Base-by-base conservation (phyloP, 1,140 invertebrate genomes). In the Ceratina calcarata region DNA sequence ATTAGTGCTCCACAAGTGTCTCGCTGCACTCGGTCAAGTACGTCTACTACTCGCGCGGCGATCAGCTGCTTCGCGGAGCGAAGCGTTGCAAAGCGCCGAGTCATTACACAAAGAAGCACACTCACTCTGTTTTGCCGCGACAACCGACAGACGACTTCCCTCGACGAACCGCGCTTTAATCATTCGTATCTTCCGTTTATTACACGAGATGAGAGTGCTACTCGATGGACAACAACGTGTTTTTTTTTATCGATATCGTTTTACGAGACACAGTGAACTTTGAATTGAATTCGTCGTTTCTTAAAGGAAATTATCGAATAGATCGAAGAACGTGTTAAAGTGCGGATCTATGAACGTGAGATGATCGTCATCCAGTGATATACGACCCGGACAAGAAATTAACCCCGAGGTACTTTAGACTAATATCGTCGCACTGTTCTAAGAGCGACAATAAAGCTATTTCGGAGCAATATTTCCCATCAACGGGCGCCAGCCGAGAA, bases 61-160 rank as follows among this genome's bases (percentile, higher is more conserved):
- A 90, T 89, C 89, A 87, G 88, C 88, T 87, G 86, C 37, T 45
- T 45, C 85, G 87, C 67, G 71, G 85, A 85, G 85, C 85, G 86
- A 78, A 88, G 86, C 84, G 86, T 88, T 57, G 87, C 85, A 87
- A 93, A 93, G 88, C 84, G 92, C 89, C 89, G 78, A 92, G 91
- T 93, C 92, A 93, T 93, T 92, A 88, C 84, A 89, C 89, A 90
- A 92, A 92, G 90, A 45, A 92, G 91, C 90, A 91, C 81, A 92
- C 91, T 93, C 92, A 92, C 90, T 90, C 85, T 90, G 89, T 89
- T 91, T 90, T 93, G 90, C 89, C 86, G 85, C 83, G 86, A 68
- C 86, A 88, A 45, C 37, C 88, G 88, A 89, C 91, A 91, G 87
- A 61, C 79, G 75, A 15, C 37, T 27, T 68, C 49, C 10, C 7